Conservation (phyloP, 2,113 vertebrate species). For the Oceanodroma tethys region DNA sequence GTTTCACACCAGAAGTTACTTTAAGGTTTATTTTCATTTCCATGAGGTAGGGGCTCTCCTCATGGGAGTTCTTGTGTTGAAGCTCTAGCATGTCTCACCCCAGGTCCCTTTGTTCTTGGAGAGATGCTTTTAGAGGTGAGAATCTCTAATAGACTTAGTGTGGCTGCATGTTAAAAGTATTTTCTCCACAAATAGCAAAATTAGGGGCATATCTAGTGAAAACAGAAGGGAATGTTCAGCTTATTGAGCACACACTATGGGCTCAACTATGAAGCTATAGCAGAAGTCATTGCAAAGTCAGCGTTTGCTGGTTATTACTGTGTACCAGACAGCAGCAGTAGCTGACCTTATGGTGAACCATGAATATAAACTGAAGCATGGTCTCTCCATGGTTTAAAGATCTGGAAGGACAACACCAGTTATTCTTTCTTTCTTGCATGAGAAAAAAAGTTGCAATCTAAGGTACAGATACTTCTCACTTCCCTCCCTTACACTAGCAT, state of each 20-base stretch:
- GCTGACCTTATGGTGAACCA: background rate
- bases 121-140: background rate
- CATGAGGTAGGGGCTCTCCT: background rate
- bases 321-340: background rate
- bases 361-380: background rate
- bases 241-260: background rate
- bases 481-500: background rate
- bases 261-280: background rate
- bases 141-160: background rate
- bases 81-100: background rate
- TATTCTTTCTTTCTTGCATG: background rate
- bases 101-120: rapidly evolving
- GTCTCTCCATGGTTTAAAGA: background rate
- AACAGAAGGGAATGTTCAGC: slow-evolving; percentile 54
- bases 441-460: background rate
- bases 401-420: background rate
- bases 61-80: background rate
- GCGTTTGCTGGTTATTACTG: background rate
- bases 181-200: background rate
- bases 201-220: background rate
- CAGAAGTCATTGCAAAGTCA: slow-evolving; percentile 53
- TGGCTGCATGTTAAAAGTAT: background rate
- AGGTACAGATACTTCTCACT: background rate
- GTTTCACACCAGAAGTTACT: background rate
- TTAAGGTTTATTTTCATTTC: background rate